These are phyloP conservation scores for Crocallis elinguaria DNA, from an alignment of 2,888 invertebrate genomes.

Conservation along the genomic window DNA sequence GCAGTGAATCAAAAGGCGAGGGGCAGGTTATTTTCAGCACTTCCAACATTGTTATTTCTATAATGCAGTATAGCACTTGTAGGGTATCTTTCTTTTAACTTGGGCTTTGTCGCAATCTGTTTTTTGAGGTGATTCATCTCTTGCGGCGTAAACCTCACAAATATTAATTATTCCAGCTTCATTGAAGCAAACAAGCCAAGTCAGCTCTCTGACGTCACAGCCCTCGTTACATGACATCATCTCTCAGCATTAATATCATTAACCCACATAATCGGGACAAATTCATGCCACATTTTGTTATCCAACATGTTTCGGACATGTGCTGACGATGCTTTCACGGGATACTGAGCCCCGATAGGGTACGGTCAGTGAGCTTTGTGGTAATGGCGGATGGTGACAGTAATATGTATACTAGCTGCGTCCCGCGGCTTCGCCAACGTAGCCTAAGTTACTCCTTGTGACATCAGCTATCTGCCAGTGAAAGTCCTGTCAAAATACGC, in stretches of 20 bases:
- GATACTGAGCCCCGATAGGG: conserved; percentile 18
- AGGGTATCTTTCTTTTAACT: conserved; percentile 66
- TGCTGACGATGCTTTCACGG: conserved; percentile 32
- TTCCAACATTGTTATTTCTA: conserved; percentile 68
- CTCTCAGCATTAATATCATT: conserved; percentile 34
- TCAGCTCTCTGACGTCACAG: conserved; percentile 12
- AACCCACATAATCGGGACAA: conserved; percentile 31
- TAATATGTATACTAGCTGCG: conserved; percentile 10
- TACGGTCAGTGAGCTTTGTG: conserved; percentile 20
- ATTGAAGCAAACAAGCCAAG: conserved; percentile 3
- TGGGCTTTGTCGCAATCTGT: no score
- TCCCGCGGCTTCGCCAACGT: conserved; percentile 1
- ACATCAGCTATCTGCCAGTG: no score
- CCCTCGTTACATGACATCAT: conserved; percentile 30
- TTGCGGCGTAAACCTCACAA: no score
- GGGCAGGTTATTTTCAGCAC: conserved; percentile 67
- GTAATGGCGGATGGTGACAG: conserved; percentile 10
- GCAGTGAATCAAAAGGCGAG: conserved; percentile 56
- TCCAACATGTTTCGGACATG: conserved; percentile 34
- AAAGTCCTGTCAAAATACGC: no score
- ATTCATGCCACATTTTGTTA: conserved; percentile 26
- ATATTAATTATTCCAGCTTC: background rate
- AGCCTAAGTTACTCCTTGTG: no score
- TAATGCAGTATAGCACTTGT: conserved; percentile 71
- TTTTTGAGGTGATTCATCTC: no score